Evolutionary conservation across 2,113 vertebrate genomes (phyloP), one percentile per base, ranked within the genome.

Genomic region (Hylia prasina): DNA sequence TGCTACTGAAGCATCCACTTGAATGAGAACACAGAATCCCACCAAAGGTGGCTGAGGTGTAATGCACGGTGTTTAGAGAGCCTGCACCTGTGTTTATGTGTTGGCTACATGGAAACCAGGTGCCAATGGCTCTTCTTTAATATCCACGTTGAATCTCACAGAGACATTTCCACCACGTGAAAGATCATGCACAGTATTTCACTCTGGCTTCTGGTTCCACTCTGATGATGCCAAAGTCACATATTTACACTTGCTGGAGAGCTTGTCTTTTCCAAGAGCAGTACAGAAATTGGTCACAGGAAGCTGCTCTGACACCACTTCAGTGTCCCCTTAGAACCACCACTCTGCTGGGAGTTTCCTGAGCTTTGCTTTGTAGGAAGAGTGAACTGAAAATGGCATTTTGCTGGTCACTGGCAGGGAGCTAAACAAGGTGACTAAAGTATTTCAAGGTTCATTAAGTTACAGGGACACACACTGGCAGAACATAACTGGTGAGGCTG

Each of bases 281-380:
- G 63, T 69, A 42, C 58, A 76, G 58, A 91, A 85, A 89, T 37
- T 68, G 0, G 10, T 95, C 94, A 94, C 90, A 93, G 94, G 93
- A 95, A 87, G 82, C 57, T 95, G 70, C 77, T 93, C 11, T 94
- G 93, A 96, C 3, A 4, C 69, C 45, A 84, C 42, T 77, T 66
- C 65, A 60, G 33, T 1, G 42, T 65, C 79, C 77, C 65, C 60
- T 91, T 4, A 64, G 63, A 91, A 13, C 37, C 15, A 63, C 4
- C 45, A 6, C 12, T 64, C 70, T 70, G 22, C 2, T 61, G 79
- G 54, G 48, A 33, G 60, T 48, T 92, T 63, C 63, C 56, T 73
- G 50, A 83, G 48, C 54, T 64, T 77, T 75, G 79, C 51, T 48
- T 9, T 70, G 28, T 4, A 58, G 23, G 80, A 86, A 80, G 11